A percentile compares a stretch with the other conserved stretches of the same genome.
Evolutionary conservation across 1,140 invertebrate species (phyloP).

Genomic region (Sarcophaga bullata): DNA sequence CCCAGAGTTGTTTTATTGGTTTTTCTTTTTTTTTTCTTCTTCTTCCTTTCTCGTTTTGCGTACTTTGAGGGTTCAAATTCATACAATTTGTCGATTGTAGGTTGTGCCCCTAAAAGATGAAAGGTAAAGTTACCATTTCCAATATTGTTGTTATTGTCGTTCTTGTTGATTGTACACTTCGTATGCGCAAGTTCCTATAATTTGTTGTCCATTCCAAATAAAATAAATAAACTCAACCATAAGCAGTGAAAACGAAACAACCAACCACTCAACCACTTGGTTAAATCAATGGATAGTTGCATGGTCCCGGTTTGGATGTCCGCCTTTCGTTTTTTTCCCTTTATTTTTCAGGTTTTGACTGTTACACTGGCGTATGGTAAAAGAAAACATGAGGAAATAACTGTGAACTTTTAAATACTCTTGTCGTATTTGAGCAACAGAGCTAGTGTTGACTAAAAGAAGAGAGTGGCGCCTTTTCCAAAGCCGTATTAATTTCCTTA

Average conservation of each 20-base stretch:
- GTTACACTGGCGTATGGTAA: too few species aligned
- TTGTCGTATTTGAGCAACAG: background rate
- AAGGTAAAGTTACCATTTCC: slow-evolving; percentile 50
- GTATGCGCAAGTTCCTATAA: slow-evolving; percentile 20
- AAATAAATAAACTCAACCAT: background rate
- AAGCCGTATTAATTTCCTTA: background rate
- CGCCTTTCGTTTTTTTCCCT: too few species aligned
- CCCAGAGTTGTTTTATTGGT: background rate
- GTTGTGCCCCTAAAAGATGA: slow-evolving; percentile 60
- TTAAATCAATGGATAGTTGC: background rate
- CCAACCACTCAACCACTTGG: background rate
- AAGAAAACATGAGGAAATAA: background rate
- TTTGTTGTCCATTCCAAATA: slow-evolving; percentile 4
- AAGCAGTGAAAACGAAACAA: background rate
- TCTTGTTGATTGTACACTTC: background rate
- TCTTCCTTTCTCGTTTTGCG: background rate
- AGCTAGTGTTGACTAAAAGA: background rate
- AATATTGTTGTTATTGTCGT: slow-evolving; percentile 14
- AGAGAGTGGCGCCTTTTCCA: background rate
- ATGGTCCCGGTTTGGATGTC: too few species aligned
- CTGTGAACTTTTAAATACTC: background rate
- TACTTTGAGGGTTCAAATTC: slow-evolving; percentile 30
- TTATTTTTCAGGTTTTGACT: too few species aligned
- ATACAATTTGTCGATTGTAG: slow-evolving; percentile 51
- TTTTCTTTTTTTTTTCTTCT: background rate